Conservation (phyloP, 2,797 vertebrate genomes). For the Anguilla megastoma region DNA sequence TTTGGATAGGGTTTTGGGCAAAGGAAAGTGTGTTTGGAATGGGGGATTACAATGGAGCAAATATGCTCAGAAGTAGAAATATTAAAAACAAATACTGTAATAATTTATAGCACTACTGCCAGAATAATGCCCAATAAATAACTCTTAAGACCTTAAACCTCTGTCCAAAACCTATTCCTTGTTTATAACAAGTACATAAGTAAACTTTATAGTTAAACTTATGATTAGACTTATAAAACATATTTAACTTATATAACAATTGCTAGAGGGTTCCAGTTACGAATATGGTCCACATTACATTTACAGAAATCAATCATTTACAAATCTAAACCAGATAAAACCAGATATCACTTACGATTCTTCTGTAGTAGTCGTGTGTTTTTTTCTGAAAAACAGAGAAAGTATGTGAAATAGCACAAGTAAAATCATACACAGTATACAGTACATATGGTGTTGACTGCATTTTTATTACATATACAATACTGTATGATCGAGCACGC, state of each 20-base stretch:
- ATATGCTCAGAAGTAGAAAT: background rate
- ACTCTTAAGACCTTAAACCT: background rate
- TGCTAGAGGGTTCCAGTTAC: background rate
- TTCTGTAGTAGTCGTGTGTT: slow-evolving; percentile 82
- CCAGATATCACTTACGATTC: slow-evolving; percentile 77
- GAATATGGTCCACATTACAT: background rate
- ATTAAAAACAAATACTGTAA: background rate
- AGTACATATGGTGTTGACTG: background rate
- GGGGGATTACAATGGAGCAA: background rate
- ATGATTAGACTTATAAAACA: background rate
- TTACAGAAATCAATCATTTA: background rate
- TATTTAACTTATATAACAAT: background rate
- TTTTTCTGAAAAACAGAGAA: slow-evolving; percentile 74
- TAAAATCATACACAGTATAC: background rate
- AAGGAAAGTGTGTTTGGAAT: background rate
- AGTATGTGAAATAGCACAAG: slow-evolving; percentile 18
- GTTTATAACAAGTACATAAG: background rate
- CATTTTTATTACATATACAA: background rate
- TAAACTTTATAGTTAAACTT: background rate
- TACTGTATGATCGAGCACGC: background rate
- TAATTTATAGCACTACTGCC: background rate
- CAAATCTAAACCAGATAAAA: background rate
- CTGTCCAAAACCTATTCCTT: background rate
- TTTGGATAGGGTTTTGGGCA: background rate
- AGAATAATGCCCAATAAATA: background rate